Evolutionary conservation across 1,140 invertebrate species (phyloP), one percentile per base, ranked within the genome.

Genomic region (Lasioglossum baleicum): DNA sequence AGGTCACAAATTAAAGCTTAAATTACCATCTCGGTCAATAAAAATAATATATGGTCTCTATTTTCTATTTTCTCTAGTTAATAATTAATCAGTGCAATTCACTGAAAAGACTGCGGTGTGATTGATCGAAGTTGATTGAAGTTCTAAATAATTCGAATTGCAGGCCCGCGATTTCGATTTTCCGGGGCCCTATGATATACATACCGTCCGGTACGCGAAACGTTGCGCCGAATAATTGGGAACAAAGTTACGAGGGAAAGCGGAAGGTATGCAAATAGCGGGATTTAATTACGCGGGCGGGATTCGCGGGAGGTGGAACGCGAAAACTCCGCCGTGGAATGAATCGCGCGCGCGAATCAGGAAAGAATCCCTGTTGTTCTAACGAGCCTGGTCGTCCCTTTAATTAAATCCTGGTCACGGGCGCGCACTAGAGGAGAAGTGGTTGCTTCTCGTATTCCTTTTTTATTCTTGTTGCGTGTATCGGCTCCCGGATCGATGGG

Each of bases 231-330:
- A 79, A 79, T 79, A 79, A 79, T 79, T 65, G 76, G 48, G 48
- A 70, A 58, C 70, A 48, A 65, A 79, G 69, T 65, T 79, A 15
- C 61, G 44, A 11, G 61, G 51, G 76, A 73, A 73, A 73, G 61
- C 69, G 76, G 70, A 73, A 73, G 76, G 76, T 58, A 79, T 79
- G 76, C 70, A 73, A 79, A 79, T 73, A 79, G 72, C 70, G 70
- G 69, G 60, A 79, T 79, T 79, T 79, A 79, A 79, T 79, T 79
- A 73, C 76, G 61, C 70, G 69, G 44, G 10, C 10, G 44, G 44
- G 44, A 0, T 13, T 10, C 5, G 35, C 35, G 35, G 35, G 35
- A 26, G 35, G 35, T 35, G 76, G 76, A 65, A 66, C 69, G 61
- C 26, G 69, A 53, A 48, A 66, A 73, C 44, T 22, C 20, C 11